Percentiles rank a stretch among this genome's conserved stretches.
phyloP scores from a whole-genome alignment of 2,797 vertebrate genomes.

The Synaphobranchus kaupii region DNA sequence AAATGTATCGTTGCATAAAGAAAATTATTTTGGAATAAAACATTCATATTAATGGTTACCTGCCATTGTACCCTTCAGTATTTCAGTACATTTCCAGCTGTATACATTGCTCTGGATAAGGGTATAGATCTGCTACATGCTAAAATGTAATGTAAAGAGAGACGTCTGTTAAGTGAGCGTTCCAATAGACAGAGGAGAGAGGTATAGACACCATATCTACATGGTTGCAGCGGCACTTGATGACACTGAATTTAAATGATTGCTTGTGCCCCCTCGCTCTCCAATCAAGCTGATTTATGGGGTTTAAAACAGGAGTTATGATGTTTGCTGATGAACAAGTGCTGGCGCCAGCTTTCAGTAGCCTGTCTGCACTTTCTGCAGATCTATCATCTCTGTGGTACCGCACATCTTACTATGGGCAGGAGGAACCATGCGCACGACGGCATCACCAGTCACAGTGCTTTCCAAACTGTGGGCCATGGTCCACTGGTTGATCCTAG shows the following conservation, averaged over 20 bases:
- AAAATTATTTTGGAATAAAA: background rate
- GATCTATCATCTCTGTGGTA: background rate
- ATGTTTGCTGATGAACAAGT: constrained; percentile 62
- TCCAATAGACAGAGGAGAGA: background rate
- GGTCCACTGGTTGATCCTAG: background rate
- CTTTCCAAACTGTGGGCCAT: background rate
- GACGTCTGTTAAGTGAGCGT: no score
- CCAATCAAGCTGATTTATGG: constrained; percentile 63
- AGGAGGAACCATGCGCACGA: background rate
- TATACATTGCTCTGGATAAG: no score
- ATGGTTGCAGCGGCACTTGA: background rate
- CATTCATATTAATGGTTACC: background rate
- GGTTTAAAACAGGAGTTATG: constrained; percentile 63
- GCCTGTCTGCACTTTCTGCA: constrained; percentile 54
- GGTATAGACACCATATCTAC: background rate
- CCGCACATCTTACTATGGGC: background rate
- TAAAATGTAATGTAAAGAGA: no score
- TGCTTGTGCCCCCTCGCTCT: background rate
- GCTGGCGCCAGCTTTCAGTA: constrained; percentile 57
- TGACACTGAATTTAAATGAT: constrained; percentile 2
- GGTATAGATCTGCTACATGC: no score
- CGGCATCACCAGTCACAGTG: background rate
- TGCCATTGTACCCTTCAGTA: background rate
- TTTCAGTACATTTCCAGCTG: background rate
- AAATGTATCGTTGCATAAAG: constrained; percentile 11